Evolutionary conservation across 2,797 vertebrate genomes (phyloP).

Genomic region (Natrix natrix): DNA sequence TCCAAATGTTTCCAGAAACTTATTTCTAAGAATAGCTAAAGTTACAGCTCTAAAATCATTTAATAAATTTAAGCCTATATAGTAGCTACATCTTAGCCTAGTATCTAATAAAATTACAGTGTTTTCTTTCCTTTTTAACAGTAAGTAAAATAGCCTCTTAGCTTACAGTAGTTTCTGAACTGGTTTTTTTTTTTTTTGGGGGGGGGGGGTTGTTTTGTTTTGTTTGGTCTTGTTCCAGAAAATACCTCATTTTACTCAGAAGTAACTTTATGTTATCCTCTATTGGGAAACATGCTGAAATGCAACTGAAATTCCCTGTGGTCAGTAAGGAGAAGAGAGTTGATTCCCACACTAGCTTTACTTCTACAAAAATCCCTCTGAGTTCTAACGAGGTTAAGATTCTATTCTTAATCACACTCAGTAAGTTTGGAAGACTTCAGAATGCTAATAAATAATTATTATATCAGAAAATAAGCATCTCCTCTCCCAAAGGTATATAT

Average conservation of each 20-base stretch:
- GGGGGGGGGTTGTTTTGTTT: background rate
- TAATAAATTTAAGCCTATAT: background rate
- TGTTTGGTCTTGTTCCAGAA: background rate
- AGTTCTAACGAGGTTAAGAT: background rate
- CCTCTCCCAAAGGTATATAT: background rate
- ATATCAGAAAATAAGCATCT: background rate
- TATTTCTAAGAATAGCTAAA: background rate
- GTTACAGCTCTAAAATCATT: background rate
- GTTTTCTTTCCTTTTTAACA: background rate
- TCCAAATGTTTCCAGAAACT: background rate
- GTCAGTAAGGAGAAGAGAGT: background rate
- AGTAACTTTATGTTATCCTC: background rate
- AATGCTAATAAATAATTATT: background rate
- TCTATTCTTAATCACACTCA: background rate
- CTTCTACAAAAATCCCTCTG: background rate
- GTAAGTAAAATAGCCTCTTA: background rate
- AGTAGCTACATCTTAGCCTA: background rate
- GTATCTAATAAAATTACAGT: background rate
- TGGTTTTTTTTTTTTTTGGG: background rate
- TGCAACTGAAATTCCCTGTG: background rate
- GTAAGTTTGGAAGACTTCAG: background rate
- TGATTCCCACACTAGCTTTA: background rate
- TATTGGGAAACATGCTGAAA: background rate
- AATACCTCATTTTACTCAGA: background rate
- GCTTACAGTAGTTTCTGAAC: background rate